A percentile compares a stretch with the other conserved stretches of the same genome.
phyloP scores from a whole-genome alignment of 2,888 invertebrate genomes.

The Protodeltote pygarga region DNA sequence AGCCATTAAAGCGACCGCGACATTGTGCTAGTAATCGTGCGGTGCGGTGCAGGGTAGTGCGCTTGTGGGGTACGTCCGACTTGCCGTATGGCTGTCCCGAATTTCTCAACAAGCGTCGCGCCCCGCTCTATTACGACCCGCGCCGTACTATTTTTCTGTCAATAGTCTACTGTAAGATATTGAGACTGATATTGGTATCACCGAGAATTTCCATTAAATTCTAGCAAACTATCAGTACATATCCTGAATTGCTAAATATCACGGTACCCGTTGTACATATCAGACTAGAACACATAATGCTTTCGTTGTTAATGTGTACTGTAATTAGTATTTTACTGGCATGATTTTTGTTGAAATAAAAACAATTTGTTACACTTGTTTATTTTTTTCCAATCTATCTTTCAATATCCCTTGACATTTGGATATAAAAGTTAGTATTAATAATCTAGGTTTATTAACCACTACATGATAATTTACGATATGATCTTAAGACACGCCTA shows the following conservation, averaged over 20 bases:
- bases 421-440: too few relatives aligned
- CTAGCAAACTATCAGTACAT: constrained; percentile 33
- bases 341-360: constrained; percentile 74
- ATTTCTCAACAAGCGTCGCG: too few relatives aligned
- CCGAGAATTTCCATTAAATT: constrained; percentile 26
- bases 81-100: too few relatives aligned
- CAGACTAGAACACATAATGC: constrained; percentile 60
- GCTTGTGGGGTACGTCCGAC: too few relatives aligned
- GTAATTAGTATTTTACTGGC: constrained; percentile 67
- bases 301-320: constrained; percentile 73
- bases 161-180: neutral
- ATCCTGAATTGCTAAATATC: constrained; percentile 54
- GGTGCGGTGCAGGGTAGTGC: too few relatives aligned
- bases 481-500: too few relatives aligned
- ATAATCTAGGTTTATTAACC: too few relatives aligned
- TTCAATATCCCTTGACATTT: neutral
- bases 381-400: constrained; percentile 37
- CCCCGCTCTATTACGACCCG: too few relatives aligned
- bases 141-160: too few relatives aligned
- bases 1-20: too few relatives aligned
- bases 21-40: too few relatives aligned
- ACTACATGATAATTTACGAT: too few relatives aligned
- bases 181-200: constrained; percentile 9
- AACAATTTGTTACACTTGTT: constrained; percentile 61
- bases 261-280: constrained; percentile 65